A percentile compares a stretch with the other conserved stretches of the same genome.
These are phyloP conservation scores for Glyphotaelius pellucidus DNA, from an alignment of 2,888 invertebrate species.

Conservation along the genomic window DNA sequence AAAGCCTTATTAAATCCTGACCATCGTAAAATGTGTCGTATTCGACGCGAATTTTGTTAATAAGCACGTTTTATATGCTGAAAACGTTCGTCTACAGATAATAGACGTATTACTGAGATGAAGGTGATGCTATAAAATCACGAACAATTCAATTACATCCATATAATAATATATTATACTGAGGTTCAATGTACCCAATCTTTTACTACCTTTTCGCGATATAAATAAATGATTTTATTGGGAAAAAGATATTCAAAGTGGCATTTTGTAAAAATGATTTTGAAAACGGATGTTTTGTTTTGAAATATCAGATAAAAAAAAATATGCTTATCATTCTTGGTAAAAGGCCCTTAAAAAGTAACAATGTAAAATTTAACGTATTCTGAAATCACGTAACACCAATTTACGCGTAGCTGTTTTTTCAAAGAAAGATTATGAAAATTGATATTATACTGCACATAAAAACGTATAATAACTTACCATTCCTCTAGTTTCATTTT, in stretches of 20 bases:
- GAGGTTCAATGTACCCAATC: not conserved
- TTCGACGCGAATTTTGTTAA: constrained; percentile 49
- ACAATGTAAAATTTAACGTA: not conserved
- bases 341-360: not conserved
- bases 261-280: not conserved
- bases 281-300: not conserved
- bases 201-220: too few species aligned
- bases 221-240: not conserved
- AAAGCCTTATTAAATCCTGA: constrained; percentile 60
- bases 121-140: not conserved
- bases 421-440: not conserved
- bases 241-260: not conserved
- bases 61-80: constrained; percentile 46
- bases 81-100: not conserved
- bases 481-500: not conserved
- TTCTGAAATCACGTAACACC: not conserved
- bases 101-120: not conserved
- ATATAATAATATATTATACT: not conserved
- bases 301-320: not conserved
- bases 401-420: not conserved
- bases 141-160: not conserved
- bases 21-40: constrained; percentile 55
- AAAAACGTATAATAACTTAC: not conserved
- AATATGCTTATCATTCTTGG: not conserved
- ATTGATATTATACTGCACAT: not conserved